Evolutionary conservation across 2,113 vertebrate genomes (phyloP).

Genomic region (Candoia aspera): DNA sequence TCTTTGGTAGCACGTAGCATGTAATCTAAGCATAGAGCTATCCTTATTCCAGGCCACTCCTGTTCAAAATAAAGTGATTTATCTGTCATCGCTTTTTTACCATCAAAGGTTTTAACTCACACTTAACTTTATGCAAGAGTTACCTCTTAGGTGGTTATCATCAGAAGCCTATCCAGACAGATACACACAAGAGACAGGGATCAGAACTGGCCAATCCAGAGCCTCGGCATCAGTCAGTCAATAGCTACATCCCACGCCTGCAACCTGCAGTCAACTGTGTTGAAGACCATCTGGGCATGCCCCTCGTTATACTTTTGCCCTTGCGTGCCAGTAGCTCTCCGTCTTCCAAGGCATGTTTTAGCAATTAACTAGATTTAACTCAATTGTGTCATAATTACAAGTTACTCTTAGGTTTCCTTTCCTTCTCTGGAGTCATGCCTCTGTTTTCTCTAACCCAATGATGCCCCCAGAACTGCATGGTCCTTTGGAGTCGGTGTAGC

Average conservation of each 20-base stretch:
- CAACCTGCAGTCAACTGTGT: background rate
- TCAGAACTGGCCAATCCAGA: background rate
- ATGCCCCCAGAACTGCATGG: too few relatives aligned
- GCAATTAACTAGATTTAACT: too few relatives aligned
- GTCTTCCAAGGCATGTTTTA: too few relatives aligned
- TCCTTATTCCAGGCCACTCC: background rate
- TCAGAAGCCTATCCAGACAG: background rate
- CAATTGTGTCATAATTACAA: too few relatives aligned
- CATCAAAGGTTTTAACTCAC: background rate
- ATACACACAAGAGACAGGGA: background rate
- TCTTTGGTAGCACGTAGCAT: background rate
- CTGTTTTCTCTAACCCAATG: too few relatives aligned
- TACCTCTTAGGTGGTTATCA: background rate
- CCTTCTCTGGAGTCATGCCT: too few relatives aligned
- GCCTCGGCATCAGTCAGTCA: background rate
- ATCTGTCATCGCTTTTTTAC: background rate
- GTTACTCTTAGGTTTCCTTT: too few relatives aligned
- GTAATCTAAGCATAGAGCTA: background rate
- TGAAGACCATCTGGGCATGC: too few relatives aligned
- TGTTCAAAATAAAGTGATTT: slow-evolving; percentile 2
- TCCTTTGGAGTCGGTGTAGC: too few relatives aligned
- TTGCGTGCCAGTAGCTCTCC: too few relatives aligned
- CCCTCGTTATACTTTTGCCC: too few relatives aligned
- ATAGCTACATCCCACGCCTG: background rate
- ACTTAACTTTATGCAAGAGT: background rate